Base-by-base conservation (phyloP, 2,797 vertebrate species). In the Chaenodraco wilsoni region DNA sequence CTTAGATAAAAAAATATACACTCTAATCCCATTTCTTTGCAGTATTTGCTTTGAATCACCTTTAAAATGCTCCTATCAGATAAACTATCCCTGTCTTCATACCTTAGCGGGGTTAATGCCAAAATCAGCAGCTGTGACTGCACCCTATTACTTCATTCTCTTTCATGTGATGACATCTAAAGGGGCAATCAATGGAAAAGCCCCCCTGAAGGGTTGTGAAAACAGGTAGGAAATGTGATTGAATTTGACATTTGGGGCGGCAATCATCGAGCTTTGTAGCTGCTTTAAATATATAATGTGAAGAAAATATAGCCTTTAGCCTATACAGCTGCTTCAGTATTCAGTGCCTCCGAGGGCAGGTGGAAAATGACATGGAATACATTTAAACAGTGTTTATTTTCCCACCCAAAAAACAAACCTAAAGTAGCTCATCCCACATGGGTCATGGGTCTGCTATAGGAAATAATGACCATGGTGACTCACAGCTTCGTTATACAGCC, bases 401-500 rank as follows among this genome's bases (percentile, higher is more conserved):
- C 5, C 13, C 16, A 4, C 48, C 63, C 12, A 0, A 44, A n/a
- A 49, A 51, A 66, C 14, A 8, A 64, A 17, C 14, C 48, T 16
- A 59, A 87, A 85, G 71, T 79, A 64, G 46, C 16, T 71, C 63
- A 49, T 68, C 72, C 76, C 78, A 77, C 62, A 43, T 77, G 59
- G 78, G 49, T 68, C 59, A 69, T 58, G 69, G 59, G 57, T 50
- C 70, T 45, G 21, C 60, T 83, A 10, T 37, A 74, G 65, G 69
- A 76, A 40, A 37, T 61, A 40, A 56, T 68, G 65, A 46, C n/a
- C 43, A 16, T 17, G 62, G n/a, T 64, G 72, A 69, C 40, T 70
- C 50, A 67, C 31, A 61, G 19, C 59, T 66, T 62, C 19, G 60
- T 66, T 69, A 51, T 51, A 67, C 19, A 14, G 43, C 23, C 54